Conservation (phyloP, 2,797 vertebrate genomes). For the Syndactyla subalaris region DNA sequence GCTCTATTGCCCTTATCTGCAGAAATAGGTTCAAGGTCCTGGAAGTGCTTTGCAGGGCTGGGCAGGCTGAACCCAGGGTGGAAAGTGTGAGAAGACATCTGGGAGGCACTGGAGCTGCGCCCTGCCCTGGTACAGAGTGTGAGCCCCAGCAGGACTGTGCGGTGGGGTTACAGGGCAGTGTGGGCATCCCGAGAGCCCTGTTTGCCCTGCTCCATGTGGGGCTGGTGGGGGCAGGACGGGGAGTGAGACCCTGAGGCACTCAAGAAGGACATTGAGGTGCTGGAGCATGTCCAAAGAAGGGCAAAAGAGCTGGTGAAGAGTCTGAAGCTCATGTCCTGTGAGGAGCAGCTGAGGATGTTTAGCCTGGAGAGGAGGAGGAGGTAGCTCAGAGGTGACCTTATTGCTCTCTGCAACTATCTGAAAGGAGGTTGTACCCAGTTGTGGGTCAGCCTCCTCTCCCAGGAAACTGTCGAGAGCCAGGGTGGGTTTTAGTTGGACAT, state of each 20-base stretch:
- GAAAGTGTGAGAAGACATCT: neutral
- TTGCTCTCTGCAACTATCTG: neutral
- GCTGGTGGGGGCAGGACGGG: neutral
- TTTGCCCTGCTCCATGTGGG: neutral
- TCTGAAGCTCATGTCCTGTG: neutral
- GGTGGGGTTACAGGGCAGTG: neutral
- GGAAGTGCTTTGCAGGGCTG: neutral
- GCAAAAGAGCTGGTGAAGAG: neutral
- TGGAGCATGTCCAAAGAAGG: neutral
- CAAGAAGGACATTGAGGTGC: accelerated
- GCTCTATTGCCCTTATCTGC: neutral
- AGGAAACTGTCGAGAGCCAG: neutral
- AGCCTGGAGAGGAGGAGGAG: neutral
- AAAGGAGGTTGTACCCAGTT: neutral
- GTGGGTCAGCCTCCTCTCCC: neutral
- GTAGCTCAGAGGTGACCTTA: neutral
- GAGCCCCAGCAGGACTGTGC: accelerated
- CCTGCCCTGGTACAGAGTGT: no score
- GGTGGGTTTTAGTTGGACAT: neutral
- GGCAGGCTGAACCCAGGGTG: neutral
- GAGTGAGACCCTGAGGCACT: neutral
- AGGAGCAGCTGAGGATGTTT: neutral
- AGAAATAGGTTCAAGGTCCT: neutral
- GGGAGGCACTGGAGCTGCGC: neutral
- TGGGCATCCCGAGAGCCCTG: neutral